These are phyloP conservation scores for Aplocera efformata DNA, from an alignment of 2,888 invertebrate genomes.

Conservation along the genomic window DNA sequence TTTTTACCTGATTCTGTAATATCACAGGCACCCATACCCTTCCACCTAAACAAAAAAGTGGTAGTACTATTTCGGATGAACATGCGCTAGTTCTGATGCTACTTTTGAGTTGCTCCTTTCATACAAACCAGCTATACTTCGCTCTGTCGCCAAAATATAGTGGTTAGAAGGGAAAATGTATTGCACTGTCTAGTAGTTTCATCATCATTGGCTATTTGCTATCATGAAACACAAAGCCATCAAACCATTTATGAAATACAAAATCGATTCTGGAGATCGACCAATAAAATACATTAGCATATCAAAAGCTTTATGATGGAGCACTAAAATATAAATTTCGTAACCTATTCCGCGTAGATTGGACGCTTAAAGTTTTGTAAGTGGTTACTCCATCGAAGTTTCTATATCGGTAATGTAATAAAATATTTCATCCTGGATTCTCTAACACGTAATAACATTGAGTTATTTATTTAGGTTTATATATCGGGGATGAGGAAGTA, in stretches of 20 bases:
- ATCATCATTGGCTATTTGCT: no score
- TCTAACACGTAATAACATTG: slow-evolving; percentile 18
- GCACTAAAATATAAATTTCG: slow-evolving; percentile 20
- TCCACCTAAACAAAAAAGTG: no score
- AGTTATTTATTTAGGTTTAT: slow-evolving; percentile 51
- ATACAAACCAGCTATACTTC: no score
- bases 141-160: no score
- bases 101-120: no score
- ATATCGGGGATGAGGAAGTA: slow-evolving; percentile 27
- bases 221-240: neutral
- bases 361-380: slow-evolving; percentile 25
- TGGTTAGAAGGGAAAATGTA: no score
- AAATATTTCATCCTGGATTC: slow-evolving; percentile 19
- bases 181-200: no score
- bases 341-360: slow-evolving; percentile 18
- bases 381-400: slow-evolving; percentile 19
- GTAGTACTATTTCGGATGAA: no score
- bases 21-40: no score
- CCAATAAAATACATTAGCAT: slow-evolving; percentile 4
- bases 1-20: no score
- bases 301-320: slow-evolving; percentile 12
- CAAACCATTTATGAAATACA: neutral
- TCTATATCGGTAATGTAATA: slow-evolving; percentile 26
- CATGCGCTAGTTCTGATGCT: no score
- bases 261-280: neutral